phyloP scores from a whole-genome alignment of 1,140 invertebrate species.

The Monochamus saltuarius region DNA sequence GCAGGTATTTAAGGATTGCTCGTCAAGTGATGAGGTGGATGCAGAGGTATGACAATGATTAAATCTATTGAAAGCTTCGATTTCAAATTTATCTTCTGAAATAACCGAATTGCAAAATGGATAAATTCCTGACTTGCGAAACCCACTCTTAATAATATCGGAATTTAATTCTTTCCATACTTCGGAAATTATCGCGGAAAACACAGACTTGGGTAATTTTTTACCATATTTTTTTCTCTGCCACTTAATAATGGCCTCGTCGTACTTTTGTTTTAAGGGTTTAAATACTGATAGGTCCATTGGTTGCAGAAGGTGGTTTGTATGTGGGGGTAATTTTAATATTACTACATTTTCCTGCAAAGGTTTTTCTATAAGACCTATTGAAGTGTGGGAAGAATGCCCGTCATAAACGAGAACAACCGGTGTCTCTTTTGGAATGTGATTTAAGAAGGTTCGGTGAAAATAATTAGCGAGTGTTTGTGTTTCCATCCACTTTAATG shows the following conservation, averaged over 20 bases:
- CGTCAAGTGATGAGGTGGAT: too few relatives aligned
- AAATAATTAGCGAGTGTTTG: too few relatives aligned
- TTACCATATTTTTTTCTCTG: constrained; percentile 35
- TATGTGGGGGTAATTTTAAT: constrained; percentile 34
- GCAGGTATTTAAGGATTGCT: too few relatives aligned
- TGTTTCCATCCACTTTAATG: constrained; percentile 4
- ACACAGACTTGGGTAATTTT: constrained; percentile 19
- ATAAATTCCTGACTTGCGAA: constrained; percentile 19
- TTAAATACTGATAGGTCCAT: constrained; percentile 40
- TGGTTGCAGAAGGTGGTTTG: constrained; percentile 43
- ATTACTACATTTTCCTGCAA: constrained; percentile 33
- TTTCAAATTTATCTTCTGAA: constrained; percentile 10
- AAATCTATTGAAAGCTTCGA: constrained; percentile 5
- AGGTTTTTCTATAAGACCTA: too few relatives aligned
- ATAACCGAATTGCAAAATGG: constrained; percentile 1
- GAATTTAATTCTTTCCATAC: constrained; percentile 19
- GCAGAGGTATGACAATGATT: too few relatives aligned
- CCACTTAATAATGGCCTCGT: constrained; percentile 34
- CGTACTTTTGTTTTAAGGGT: constrained; percentile 39
- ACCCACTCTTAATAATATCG: constrained; percentile 16
- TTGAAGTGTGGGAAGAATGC: too few relatives aligned
- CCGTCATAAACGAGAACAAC: constrained; percentile 19
- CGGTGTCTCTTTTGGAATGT: constrained; percentile 13
- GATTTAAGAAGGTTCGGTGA: background rate
- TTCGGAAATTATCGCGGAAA: constrained; percentile 14